Evolutionary conservation across 2,888 invertebrate species (phyloP).

Genomic region (Gymnocheta viridis): DNA sequence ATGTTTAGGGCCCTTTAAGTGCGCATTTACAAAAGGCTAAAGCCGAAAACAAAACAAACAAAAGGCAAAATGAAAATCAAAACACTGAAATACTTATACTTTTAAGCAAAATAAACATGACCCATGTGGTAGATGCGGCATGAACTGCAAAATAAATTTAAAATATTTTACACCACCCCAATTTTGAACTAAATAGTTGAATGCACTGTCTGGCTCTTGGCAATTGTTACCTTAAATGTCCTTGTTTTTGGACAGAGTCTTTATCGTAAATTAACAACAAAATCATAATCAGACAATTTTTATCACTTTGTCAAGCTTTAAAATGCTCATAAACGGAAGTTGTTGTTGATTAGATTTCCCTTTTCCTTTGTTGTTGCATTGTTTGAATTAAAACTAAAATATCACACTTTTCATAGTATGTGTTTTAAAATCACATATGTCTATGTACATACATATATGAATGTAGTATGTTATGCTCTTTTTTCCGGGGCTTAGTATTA

Average conservation of each 20-base stretch:
- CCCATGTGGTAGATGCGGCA: slow-evolving; percentile 57
- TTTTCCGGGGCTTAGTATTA: neutral
- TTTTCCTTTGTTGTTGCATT: slow-evolving; percentile 4
- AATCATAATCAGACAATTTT: slow-evolving; percentile 59
- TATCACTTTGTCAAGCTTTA: slow-evolving; percentile 51
- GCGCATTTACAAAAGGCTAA: slow-evolving; percentile 21
- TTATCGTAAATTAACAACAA: slow-evolving; percentile 65
- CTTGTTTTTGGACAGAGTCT: slow-evolving; percentile 38
- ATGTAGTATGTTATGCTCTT: no score
- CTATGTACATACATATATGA: no score
- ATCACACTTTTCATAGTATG: neutral
- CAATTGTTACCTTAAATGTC: slow-evolving; percentile 29
- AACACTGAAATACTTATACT: neutral
- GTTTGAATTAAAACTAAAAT: neutral
- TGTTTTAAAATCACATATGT: slow-evolving; percentile 21
- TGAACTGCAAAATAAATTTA: slow-evolving; percentile 30
- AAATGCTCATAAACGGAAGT: slow-evolving; percentile 47
- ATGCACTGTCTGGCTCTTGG: neutral
- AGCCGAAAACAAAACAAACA: slow-evolving; percentile 1
- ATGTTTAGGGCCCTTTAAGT: slow-evolving; percentile 43
- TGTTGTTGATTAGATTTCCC: slow-evolving; percentile 48
- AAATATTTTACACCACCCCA: slow-evolving; percentile 56
- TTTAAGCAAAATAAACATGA: slow-evolving; percentile 63
- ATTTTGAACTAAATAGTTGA: slow-evolving; percentile 55
- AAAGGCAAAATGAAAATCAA: neutral